Evolutionary conservation across 2,888 invertebrate genomes (phyloP), one percentile per base, ranked within the genome.

Genomic region (Cerastis rubricosa): DNA sequence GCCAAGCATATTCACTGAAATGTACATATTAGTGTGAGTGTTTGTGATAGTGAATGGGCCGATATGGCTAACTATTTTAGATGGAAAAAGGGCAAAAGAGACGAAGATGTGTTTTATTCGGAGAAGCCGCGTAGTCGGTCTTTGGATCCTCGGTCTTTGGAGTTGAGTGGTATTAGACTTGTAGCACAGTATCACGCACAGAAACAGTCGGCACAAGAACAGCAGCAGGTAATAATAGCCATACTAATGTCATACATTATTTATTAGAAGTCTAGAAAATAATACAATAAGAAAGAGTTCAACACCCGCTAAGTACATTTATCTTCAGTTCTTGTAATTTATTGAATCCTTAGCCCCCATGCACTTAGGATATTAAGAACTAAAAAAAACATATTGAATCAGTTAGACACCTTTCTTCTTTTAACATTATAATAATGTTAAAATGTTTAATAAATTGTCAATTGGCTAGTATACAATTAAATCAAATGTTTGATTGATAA

Each of bases 121-220:
- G 95, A 96, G 85, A 98, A 98, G 89, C 98, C 98, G 17, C 97
- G 98, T 73, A 98, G 98, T 92, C 97, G 98, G 80, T 98, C 98
- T 1, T 93, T 98, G 92, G 98, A 98, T 92, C 97, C 98, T 47
- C 97, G 97, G 84, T 97, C 98, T 14, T 94, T 98, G 90, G 98
- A 98, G 91, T 95, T 97, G 74, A 98, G 98, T 78, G 98, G 98
- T 54, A 97, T 98, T 82, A 96, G 97, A 73, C 92, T 97, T 63
- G 96, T 97, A 73, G 95, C 97, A 19, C 97, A 97, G 88, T 95
- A 97, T 71, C 92, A 94, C 47, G 93, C 94, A 71, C 94, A 94
- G 88, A 90, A 90, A 67, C 82, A 86, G 67, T 64, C 74, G 17
- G 80, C 80, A 25, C 78, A 78, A 73, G 78, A 80, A 45, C 78